Conservation (phyloP, 2,113 vertebrate species). For the Poeciliopsis occidentalis region DNA sequence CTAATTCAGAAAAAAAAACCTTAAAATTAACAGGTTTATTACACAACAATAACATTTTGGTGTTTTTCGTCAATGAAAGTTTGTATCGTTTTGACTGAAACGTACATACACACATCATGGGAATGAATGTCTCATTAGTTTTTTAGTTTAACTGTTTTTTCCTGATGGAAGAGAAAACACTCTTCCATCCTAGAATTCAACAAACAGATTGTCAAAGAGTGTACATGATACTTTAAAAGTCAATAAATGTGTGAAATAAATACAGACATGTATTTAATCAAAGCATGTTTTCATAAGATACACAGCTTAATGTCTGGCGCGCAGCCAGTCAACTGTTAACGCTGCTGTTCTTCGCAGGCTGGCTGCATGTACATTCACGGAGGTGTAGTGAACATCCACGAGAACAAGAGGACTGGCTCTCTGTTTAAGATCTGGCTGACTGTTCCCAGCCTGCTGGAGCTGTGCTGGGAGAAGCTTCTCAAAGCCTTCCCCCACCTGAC, state of each 20-base stretch:
- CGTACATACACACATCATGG: not conserved
- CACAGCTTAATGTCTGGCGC: not conserved
- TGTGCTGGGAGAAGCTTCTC: slow-evolving; percentile 95
- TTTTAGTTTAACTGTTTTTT: not conserved
- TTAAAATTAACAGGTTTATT: not conserved
- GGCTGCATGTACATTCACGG: slow-evolving; percentile 99
- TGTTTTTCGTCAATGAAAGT: too few species aligned
- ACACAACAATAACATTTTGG: not conserved
- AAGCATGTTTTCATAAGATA: not conserved
- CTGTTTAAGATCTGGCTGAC: slow-evolving; percentile 98
- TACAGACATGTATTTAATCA: not conserved
- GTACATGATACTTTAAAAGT: not conserved
- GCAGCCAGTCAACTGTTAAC: too few species aligned
- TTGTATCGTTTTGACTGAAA: not conserved
- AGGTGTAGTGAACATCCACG: slow-evolving; percentile 95
- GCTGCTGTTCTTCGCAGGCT: slow-evolving; percentile 75
- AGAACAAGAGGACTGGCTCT: slow-evolving; percentile 97
- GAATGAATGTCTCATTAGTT: not conserved
- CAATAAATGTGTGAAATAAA: not conserved
- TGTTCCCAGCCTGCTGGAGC: slow-evolving; percentile 95
- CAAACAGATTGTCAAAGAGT: too few species aligned
- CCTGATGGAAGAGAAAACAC: not conserved
- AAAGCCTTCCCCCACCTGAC: slow-evolving; percentile 88
- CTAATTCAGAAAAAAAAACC: too few species aligned
- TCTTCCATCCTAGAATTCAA: not conserved